Evolutionary conservation across 2,113 vertebrate genomes (phyloP).

Genomic region (Zapus hudsonius): DNA sequence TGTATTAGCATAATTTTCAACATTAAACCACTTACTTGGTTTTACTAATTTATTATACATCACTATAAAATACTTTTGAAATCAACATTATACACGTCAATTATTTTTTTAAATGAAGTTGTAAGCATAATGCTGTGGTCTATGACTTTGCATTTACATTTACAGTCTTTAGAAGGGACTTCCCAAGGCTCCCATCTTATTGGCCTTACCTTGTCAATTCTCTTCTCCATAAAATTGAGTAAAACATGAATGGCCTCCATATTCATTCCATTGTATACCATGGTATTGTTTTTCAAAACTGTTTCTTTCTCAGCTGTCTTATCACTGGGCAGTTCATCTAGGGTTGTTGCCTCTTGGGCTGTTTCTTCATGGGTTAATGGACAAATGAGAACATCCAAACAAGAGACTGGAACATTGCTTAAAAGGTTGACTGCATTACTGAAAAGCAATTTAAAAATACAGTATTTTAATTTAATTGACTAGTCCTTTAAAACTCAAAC

Average conservation of each 20-base stretch:
- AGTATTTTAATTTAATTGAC: constrained; percentile 73
- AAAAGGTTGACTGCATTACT: constrained; percentile 97
- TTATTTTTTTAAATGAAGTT: background rate
- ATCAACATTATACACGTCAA: background rate
- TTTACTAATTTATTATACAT: constrained; percentile 3
- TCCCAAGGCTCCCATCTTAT: background rate
- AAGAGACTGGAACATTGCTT: constrained; percentile 96
- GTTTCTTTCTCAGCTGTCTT: constrained; percentile 86
- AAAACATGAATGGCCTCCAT: constrained; percentile 93
- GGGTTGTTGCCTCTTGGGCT: constrained; percentile 80
- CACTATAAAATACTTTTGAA: constrained; percentile 19
- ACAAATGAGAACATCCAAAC: constrained; percentile 94
- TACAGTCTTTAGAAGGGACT: background rate
- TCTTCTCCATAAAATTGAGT: constrained; percentile 97
- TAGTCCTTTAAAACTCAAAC: constrained; percentile 61
- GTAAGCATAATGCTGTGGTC: background rate
- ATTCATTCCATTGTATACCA: constrained; percentile 94
- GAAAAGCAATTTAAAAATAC: constrained; percentile 83
- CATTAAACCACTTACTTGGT: constrained; percentile 45
- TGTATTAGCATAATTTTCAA: constrained; percentile 38
- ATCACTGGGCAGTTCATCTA: constrained; percentile 78
- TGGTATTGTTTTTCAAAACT: constrained; percentile 88
- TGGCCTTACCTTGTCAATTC: constrained; percentile 95
- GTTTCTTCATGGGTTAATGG: constrained; percentile 90
- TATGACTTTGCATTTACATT: background rate